Base-by-base conservation (phyloP, 1,140 invertebrate species). In the Philopotamus ludificatus region DNA sequence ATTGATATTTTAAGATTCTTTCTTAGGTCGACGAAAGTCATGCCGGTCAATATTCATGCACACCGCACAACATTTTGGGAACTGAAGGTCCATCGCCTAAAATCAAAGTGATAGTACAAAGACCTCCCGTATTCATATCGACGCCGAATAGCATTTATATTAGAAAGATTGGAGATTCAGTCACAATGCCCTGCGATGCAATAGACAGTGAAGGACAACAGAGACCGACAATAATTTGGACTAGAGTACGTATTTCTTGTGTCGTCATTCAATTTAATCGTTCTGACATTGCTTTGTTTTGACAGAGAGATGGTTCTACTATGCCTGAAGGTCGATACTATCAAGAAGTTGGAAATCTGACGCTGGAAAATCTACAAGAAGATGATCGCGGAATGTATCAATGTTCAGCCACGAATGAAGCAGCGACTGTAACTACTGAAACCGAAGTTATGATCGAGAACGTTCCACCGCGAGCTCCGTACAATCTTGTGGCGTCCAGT, bases 311-410 rank as follows among this genome's bases (percentile, higher is more conserved):
- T 75, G 90, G 90, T 10, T 77, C 80, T 26, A 82, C 86, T 45
- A 72, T 95, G 65, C 85, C 91, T 4, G 76, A 79, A 63, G 89
- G 88, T 15, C 83, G 93, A 63, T 83, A 86, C 57, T 79, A 82
- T 23, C 77, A 93, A 23, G 84, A 84, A 59, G 89, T 87, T 50
- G 94, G 94, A 49, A 96, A 96, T 81, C 79, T 98, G 65, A 95
- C 92, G 18, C 90, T 98, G 47, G 84, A 83, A 61, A 84, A 87
- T 62, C 84, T 97, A 18, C 83, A 87, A 63, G 92, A 95, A 77
- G 85, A 87, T 62, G 95, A 98, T 80, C 87, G 94, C 72, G 95
- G 95, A 3, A 79, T 89, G 63, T 97, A 97, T 78, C 91, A 95
- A 75, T 98, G 95, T 77, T 87, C 92, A 26, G 90, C 92, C 1